Conservation (phyloP, 64 coral and sea anemone genomes). For the Montipora foliosa region DNA sequence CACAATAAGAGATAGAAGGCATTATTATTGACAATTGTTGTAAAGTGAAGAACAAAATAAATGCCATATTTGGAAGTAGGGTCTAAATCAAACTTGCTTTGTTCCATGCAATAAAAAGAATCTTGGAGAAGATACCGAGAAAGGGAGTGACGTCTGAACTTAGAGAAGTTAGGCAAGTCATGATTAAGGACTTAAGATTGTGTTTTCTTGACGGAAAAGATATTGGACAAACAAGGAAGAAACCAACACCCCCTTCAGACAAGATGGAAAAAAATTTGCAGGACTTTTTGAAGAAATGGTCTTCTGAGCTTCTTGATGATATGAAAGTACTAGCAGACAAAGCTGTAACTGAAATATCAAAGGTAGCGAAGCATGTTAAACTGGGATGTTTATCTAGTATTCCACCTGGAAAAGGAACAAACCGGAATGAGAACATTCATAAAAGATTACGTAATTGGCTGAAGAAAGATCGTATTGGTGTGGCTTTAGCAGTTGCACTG, state of each 20-base stretch:
- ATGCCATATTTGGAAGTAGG: constrained; percentile 36
- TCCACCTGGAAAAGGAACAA: constrained; percentile 57
- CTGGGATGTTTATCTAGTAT: constrained; percentile 54
- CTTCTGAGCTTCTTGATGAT: constrained; percentile 23
- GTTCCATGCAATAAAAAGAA: constrained; percentile 64
- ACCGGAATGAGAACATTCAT: constrained; percentile 55
- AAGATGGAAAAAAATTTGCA: constrained; percentile 45
- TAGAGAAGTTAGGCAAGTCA: constrained; percentile 18
- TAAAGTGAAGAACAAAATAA: constrained; percentile 42
- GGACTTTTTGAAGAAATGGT: constrained; percentile 51
- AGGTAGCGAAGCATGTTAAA: constrained; percentile 50
- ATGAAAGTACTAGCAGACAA: constrained; percentile 20
- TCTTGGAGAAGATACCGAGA: constrained; percentile 45
- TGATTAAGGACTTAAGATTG: constrained; percentile 48
- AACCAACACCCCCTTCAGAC: constrained; percentile 31
- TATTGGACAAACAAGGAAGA: constrained; percentile 24
- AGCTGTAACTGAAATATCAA: constrained; percentile 59
- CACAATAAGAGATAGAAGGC: constrained; percentile 24
- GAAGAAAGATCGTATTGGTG: constrained; percentile 68
- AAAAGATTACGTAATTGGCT: constrained; percentile 44
- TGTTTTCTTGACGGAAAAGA: constrained; percentile 35
- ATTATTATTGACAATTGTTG: constrained; percentile 66
- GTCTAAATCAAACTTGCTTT: constrained; percentile 57
- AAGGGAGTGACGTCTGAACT: constrained; percentile 29
- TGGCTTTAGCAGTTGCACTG: constrained; percentile 59